These are phyloP conservation scores for Nebria salina DNA, from an alignment of 2,888 invertebrate species.

Conservation along the genomic window DNA sequence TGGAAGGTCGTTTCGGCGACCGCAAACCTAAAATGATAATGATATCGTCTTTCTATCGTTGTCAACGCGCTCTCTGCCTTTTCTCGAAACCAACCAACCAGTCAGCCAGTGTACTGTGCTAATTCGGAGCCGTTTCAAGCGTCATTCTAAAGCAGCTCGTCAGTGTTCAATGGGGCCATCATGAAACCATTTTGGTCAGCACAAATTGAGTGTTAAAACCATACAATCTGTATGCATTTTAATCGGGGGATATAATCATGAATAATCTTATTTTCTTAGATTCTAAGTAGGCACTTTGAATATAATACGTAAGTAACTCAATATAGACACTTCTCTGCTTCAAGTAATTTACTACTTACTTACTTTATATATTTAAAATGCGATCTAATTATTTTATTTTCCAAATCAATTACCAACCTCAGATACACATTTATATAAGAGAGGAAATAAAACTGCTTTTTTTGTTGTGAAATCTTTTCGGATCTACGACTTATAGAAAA, in stretches of 20 bases:
- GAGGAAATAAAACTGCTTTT: neutral
- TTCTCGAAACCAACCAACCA: neutral
- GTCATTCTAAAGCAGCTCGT: neutral
- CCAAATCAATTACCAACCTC: neutral
- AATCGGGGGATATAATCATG: neutral
- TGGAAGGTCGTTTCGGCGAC: neutral
- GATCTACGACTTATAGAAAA: neutral
- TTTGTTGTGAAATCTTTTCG: neutral
- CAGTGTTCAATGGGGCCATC: neutral
- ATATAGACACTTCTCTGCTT: too few species aligned
- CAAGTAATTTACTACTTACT: too few species aligned
- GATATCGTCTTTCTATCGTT: neutral
- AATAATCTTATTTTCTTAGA: too few species aligned
- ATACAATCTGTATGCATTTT: neutral
- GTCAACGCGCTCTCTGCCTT: neutral
- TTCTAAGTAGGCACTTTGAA: too few species aligned
- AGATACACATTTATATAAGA: neutral
- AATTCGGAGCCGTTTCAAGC: neutral
- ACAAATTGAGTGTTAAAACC: neutral
- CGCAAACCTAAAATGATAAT: neutral
- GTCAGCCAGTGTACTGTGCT: neutral
- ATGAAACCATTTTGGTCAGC: neutral
- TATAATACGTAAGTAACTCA: too few species aligned
- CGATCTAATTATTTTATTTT: neutral
- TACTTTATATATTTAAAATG: too few species aligned